These are phyloP conservation scores for Phacellophora camtschatica DNA, from an alignment of 30 jellyfish, hydroid and myxozoan genomes.

Conservation along the genomic window DNA sequence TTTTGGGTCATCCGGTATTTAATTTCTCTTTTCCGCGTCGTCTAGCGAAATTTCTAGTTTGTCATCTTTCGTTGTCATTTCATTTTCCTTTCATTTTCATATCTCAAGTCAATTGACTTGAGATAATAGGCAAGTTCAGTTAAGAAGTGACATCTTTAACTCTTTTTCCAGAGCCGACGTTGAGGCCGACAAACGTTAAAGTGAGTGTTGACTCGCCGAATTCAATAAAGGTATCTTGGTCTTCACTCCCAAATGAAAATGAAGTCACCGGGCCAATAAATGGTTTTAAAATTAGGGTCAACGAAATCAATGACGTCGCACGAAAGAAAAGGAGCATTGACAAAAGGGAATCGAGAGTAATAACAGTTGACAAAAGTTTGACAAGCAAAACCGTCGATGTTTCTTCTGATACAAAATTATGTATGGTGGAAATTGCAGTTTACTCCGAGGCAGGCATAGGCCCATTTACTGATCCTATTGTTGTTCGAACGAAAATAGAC, in stretches of 20 bases:
- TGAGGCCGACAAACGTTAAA: slow-evolving; percentile 7
- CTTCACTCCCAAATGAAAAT: not conserved
- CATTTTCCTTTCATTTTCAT: too few species aligned
- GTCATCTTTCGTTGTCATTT: too few species aligned
- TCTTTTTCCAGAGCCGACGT: slow-evolving; percentile 15
- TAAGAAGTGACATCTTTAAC: too few species aligned
- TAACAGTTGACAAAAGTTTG: not conserved
- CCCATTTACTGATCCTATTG: slow-evolving; percentile 45
- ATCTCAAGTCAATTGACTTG: too few species aligned
- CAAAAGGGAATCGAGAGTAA: not conserved
- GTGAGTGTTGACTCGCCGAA: slow-evolving; percentile 6
- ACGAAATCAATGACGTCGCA: not conserved
- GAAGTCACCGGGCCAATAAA: not conserved
- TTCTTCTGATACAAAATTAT: not conserved
- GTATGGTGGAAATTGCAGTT: slow-evolving; percentile 45
- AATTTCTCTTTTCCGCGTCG: too few species aligned
- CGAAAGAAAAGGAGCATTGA: not conserved
- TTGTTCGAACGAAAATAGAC: not conserved
- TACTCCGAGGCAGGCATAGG: slow-evolving; percentile 39
- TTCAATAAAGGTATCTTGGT: slow-evolving; percentile 7
- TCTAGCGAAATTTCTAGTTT: too few species aligned
- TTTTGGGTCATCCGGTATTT: too few species aligned
- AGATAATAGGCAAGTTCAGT: too few species aligned
- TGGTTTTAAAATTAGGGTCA: slow-evolving; percentile 44
- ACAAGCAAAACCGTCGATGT: not conserved